These are phyloP conservation scores for Cephus cinctus DNA, from an alignment of 1,140 invertebrate genomes.

Conservation along the genomic window DNA sequence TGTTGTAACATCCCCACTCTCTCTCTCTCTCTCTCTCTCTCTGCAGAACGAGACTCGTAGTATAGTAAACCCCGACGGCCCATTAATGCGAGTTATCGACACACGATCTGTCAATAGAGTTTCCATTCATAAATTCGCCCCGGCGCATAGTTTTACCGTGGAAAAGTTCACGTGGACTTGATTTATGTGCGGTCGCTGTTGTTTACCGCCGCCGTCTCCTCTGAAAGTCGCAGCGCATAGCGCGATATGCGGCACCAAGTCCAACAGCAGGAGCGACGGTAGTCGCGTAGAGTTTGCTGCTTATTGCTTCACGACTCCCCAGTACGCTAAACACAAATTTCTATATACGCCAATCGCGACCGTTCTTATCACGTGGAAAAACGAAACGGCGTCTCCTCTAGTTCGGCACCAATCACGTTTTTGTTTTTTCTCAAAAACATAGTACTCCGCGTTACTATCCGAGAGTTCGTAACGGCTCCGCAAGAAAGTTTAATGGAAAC, in stretches of 20 bases:
- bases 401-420: no score
- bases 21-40: slow-evolving; percentile 9
- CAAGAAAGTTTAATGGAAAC: no score
- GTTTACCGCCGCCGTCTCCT: not conserved
- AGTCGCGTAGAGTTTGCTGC: no score
- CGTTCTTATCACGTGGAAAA: no score
- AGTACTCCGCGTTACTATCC: no score
- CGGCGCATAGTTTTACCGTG: slow-evolving; percentile 38
- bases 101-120: slow-evolving; percentile 48
- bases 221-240: not conserved
- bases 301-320: no score
- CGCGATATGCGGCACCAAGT: not conserved
- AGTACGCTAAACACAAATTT: no score
- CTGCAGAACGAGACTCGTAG: slow-evolving; percentile 6
- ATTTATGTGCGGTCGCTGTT: slow-evolving; percentile 28
- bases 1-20: slow-evolving; percentile 13
- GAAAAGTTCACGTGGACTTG: slow-evolving; percentile 40
- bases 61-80: slow-evolving; percentile 29
- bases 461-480: no score
- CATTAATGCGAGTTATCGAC: slow-evolving; percentile 45
- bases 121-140: slow-evolving; percentile 47
- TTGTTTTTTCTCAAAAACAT: no score
- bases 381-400: no score
- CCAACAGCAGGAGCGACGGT: not conserved
- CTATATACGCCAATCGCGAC: no score